Conservation (phyloP, 2,888 invertebrate genomes). For the Drosophila maculinotata region DNA sequence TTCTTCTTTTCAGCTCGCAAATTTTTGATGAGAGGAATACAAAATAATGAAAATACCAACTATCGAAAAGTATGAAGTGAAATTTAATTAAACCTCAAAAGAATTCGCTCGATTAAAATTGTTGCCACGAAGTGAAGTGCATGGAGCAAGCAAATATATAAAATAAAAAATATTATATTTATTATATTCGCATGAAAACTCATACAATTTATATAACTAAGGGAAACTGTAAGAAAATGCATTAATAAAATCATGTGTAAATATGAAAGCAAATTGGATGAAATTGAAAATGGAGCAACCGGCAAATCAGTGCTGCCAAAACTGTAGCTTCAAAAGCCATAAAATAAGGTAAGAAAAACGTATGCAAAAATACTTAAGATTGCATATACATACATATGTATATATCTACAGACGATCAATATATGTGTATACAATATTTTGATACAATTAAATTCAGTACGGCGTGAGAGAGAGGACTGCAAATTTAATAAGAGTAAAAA, state of each 20-base stretch:
- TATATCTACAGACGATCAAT: too few species aligned
- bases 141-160: slow-evolving; percentile 10
- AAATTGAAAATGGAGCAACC: slow-evolving; percentile 21
- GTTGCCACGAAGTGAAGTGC: slow-evolving; percentile 22
- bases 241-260: slow-evolving; percentile 46
- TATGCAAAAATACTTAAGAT: slow-evolving; percentile 4
- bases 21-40: slow-evolving; percentile 6
- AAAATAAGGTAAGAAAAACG: slow-evolving; percentile 14
- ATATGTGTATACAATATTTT: slow-evolving; percentile 29
- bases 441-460: slow-evolving; percentile 49
- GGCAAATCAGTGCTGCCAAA: slow-evolving; percentile 12
- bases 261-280: slow-evolving; percentile 37
- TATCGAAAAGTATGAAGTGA: slow-evolving; percentile 24
- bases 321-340: slow-evolving; percentile 3
- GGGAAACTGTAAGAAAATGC: slow-evolving; percentile 42
- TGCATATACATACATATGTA: neutral
- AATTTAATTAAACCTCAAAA: slow-evolving; percentile 72
- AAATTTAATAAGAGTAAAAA: slow-evolving; percentile 72
- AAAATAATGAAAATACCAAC: neutral
- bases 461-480: neutral
- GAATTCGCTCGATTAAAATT: slow-evolving; percentile 66
- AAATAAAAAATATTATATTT: slow-evolving; percentile 13
- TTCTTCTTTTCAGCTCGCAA: slow-evolving; percentile 38
- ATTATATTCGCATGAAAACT: slow-evolving; percentile 18
- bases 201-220: slow-evolving; percentile 50